These are phyloP conservation scores for Acipenser ruthenus DNA, from an alignment of 2,797 vertebrate genomes.

Conservation along the genomic window DNA sequence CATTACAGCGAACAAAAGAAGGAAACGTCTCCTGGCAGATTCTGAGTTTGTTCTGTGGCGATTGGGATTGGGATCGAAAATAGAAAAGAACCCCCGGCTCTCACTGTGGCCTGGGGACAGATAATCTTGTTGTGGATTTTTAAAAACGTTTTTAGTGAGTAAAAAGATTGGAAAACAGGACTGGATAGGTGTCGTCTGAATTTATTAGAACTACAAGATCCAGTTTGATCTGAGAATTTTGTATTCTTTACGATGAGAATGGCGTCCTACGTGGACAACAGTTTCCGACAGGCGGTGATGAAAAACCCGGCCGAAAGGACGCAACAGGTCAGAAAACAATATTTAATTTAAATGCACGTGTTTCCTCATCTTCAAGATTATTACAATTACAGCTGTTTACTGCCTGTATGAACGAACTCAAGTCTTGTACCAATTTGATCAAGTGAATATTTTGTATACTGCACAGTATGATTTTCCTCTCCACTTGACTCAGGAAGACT, in stretches of 20 bases:
- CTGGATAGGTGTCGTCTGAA: slow-evolving; percentile 7
- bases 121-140: slow-evolving; percentile 25
- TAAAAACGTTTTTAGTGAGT: background rate
- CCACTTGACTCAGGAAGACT: no score
- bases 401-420: no score
- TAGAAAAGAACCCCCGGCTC: slow-evolving; percentile 44
- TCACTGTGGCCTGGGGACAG: slow-evolving; percentile 57
- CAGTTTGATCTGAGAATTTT: background rate
- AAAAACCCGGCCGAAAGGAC: slow-evolving; percentile 89
- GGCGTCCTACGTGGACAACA: slow-evolving; percentile 99
- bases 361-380: no score
- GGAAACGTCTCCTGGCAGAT: slow-evolving; percentile 8
- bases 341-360: background rate
- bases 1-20: no score
- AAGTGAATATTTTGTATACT: no score
- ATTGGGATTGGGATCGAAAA: slow-evolving; percentile 27
- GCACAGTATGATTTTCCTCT: no score
- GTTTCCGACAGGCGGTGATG: slow-evolving; percentile 96
- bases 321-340: slow-evolving; percentile 73
- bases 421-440: no score
- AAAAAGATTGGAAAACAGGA: slow-evolving; percentile 17
- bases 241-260: slow-evolving; percentile 49
- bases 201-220: background rate
- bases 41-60: slow-evolving; percentile 15
- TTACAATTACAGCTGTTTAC: no score